phyloP scores from a whole-genome alignment of 2,888 invertebrate genomes.

The Ectemnius cavifrons region DNA sequence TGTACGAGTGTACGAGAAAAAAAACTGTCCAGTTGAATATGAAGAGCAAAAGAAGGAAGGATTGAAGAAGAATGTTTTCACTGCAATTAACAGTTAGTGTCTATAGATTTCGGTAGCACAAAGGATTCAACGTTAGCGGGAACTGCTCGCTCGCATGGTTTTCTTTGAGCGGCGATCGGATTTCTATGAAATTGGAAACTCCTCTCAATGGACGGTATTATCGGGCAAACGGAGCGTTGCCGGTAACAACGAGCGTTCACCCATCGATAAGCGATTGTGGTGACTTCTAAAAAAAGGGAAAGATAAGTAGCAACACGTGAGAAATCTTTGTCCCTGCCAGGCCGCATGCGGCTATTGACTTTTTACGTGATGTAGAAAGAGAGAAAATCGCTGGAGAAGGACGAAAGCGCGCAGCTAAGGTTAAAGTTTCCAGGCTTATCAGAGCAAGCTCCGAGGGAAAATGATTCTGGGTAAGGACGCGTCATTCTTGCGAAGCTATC shows the following conservation, averaged over 20 bases:
- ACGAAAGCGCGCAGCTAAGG: background rate
- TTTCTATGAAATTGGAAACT: slow-evolving; percentile 38
- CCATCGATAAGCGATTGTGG: slow-evolving; percentile 40
- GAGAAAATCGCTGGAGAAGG: no score
- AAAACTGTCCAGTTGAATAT: no score
- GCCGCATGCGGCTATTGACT: slow-evolving; percentile 24
- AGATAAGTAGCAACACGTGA: slow-evolving; percentile 54
- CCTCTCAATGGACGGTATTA: slow-evolving; percentile 48
- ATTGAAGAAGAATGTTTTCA: no score
- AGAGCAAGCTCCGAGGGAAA: slow-evolving; percentile 12
- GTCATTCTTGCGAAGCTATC: background rate
- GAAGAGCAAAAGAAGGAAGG: no score
- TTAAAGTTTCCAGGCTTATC: slow-evolving; percentile 19
- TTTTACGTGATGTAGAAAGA: slow-evolving; percentile 30
- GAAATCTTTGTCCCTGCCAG: slow-evolving; percentile 40
- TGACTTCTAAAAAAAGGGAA: slow-evolving; percentile 21
- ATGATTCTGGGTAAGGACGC: background rate
- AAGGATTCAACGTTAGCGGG: background rate
- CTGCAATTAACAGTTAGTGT: slow-evolving; percentile 32
- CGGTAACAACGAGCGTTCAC: slow-evolving; percentile 45
- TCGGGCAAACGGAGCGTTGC: slow-evolving; percentile 37
- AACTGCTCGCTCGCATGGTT: slow-evolving; percentile 9
- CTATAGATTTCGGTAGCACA: background rate
- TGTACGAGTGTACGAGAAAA: no score
- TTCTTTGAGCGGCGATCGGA: slow-evolving; percentile 36